Base-by-base conservation (phyloP, 2,888 invertebrate species). In the Adela reaumurella region DNA sequence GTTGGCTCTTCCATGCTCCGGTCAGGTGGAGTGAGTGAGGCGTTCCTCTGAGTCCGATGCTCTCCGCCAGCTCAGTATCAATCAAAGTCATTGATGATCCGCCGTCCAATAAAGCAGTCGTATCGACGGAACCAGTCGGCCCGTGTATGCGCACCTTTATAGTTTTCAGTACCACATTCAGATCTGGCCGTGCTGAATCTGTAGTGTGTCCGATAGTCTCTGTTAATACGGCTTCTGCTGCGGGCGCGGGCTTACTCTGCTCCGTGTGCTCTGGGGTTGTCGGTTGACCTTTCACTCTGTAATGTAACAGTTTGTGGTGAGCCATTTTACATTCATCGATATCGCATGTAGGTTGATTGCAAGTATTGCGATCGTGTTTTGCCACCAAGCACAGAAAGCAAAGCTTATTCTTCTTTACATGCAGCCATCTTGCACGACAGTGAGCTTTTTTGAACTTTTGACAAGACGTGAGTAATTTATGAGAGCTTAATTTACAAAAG, bases 31-130 rank as follows among this genome's bases (percentile, higher is more conserved):
- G 24, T 24, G 24, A 24, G 24, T 24, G 24, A 24, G 24, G 4
- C 8, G 5, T 24, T 24, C 24, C 24, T 6, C 24, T 24, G 24
- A 24, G 24, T 8, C 24, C 24, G 8, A 24, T 24, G 44, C 10
- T 48, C 43, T 4, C 46, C 11, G 2, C 46, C 50, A 53, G 46
- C 2, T 45, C 18, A 19, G 47, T 46, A 42, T 54, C 54, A 3
- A 54, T 52, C 46, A 55, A 48, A 1, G 51, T 53, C 14, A 55
- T 43, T 16, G 52, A 48, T 2, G 53, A 52, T 28, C 48, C 55
- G 35, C 53, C 55, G 29, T 55, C 53, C 44, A 55, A 51, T 19
- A 50, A 24, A 3, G 51, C 53, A 35, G 49, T 50, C 5, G 48
- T 49, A 29, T 11, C 45, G n/a, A 52, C 49, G 2, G 17, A 46